These are phyloP conservation scores for Spodoptera exigua DNA, from an alignment of 2,888 invertebrate genomes.

Conservation along the genomic window DNA sequence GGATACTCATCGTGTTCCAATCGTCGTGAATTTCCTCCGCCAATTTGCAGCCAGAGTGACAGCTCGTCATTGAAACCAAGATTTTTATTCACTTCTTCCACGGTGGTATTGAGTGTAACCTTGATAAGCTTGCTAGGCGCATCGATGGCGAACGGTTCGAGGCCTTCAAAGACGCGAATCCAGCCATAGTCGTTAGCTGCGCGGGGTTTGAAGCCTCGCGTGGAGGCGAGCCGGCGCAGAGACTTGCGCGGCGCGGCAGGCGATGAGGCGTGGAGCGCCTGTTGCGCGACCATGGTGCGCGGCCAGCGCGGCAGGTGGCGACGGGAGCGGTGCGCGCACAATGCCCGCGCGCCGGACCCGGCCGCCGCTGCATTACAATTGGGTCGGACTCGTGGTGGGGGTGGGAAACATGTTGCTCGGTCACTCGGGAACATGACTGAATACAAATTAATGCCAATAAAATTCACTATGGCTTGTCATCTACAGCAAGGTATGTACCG, in stretches of 20 bases:
- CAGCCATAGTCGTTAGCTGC: constrained; percentile 85
- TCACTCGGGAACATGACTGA: constrained; percentile 83
- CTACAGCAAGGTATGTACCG: constrained; percentile 20
- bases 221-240: constrained; percentile 86
- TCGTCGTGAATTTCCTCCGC: constrained; percentile 88
- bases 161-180: constrained; percentile 90
- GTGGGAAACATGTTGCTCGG: constrained; percentile 87
- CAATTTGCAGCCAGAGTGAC: constrained; percentile 88
- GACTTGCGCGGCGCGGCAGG: constrained; percentile 83
- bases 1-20: constrained; percentile 89
- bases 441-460: constrained; percentile 74
- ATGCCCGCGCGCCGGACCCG: constrained; percentile 78
- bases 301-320: constrained; percentile 79
- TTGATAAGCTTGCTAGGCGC: constrained; percentile 89
- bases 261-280: constrained; percentile 85
- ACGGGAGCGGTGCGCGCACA: constrained; percentile 76
- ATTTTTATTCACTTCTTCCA: constrained; percentile 85
- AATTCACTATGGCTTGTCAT: constrained; percentile 56
- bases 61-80: constrained; percentile 86
- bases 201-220: constrained; percentile 83
- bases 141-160: constrained; percentile 83
- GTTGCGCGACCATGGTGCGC: constrained; percentile 86
- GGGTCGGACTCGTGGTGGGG: constrained; percentile 85
- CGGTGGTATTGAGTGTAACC: constrained; percentile 89
- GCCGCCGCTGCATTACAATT: constrained; percentile 85